Evolutionary conservation across 2,113 vertebrate species (phyloP).

Genomic region (Henicopernis longicauda): DNA sequence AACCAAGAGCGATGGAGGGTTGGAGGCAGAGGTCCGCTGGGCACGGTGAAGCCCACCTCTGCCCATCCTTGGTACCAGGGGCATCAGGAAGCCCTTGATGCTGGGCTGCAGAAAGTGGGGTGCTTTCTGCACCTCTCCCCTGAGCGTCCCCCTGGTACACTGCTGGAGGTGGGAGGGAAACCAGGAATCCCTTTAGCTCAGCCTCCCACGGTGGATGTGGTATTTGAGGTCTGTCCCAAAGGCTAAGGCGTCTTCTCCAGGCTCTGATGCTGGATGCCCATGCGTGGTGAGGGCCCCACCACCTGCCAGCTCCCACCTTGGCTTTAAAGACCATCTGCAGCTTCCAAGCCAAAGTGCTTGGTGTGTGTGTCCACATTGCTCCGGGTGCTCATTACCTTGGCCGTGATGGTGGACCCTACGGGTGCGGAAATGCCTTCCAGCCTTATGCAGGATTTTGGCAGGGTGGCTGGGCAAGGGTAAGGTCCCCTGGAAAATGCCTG

Average conservation of each 20-base stretch:
- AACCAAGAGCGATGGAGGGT: accelerated
- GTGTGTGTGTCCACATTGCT: accelerated
- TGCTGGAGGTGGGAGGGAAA: not conserved
- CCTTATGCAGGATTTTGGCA: not conserved
- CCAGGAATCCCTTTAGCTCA: not conserved
- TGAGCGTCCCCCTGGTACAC: not conserved
- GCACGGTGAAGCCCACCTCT: not conserved
- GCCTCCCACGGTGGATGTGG: accelerated
- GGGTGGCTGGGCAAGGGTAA: not conserved
- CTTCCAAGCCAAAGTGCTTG: accelerated
- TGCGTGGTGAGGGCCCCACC: accelerated
- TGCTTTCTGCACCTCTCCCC: not conserved
- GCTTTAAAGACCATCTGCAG: not conserved
- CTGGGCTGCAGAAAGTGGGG: not conserved
- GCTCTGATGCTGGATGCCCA: not conserved
- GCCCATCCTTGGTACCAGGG: accelerated
- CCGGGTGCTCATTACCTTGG: accelerated
- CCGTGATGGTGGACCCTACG: accelerated
- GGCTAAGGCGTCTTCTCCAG: not conserved
- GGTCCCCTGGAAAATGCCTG: not conserved
- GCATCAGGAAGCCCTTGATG: not conserved
- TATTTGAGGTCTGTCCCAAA: not conserved
- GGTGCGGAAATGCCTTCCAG: not conserved
- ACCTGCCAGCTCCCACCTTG: not conserved
- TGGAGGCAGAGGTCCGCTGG: not conserved